Evolutionary conservation across 2,797 vertebrate genomes (phyloP).

Genomic region (Syngnathus rostellatus): DNA sequence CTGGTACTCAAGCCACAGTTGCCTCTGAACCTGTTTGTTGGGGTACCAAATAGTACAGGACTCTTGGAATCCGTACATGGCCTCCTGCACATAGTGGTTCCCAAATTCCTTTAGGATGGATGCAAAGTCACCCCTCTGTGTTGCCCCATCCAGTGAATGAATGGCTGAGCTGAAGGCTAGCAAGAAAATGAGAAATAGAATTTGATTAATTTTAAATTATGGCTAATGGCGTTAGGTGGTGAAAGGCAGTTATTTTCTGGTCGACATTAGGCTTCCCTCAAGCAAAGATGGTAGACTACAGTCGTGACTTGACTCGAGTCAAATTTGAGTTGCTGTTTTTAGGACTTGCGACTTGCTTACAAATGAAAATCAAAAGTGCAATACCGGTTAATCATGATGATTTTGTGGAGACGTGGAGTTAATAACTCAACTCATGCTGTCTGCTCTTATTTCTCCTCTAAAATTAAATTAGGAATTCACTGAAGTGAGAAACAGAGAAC

Average conservation of each 20-base stretch:
- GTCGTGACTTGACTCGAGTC: not conserved
- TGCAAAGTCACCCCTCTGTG: slow-evolving; percentile 83
- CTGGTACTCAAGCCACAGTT: slow-evolving; percentile 97
- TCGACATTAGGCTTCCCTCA: too few species aligned
- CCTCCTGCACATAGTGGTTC: slow-evolving; percentile 95
- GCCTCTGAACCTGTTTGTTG: slow-evolving; percentile 91
- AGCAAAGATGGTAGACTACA: too few species aligned
- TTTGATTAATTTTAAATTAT: not conserved
- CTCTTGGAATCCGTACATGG: slow-evolving; percentile 92
- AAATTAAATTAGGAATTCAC: slow-evolving; percentile 58
- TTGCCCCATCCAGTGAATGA: slow-evolving; percentile 91
- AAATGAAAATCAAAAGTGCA: slow-evolving; percentile 36
- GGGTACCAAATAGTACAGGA: slow-evolving; percentile 98
- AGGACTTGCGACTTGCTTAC: too few species aligned
- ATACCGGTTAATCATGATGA: slow-evolving; percentile 50
- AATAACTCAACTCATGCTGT: slow-evolving; percentile 48
- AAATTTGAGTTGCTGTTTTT: not conserved
- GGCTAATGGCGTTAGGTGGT: too few species aligned
- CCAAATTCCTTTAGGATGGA: slow-evolving; percentile 91
- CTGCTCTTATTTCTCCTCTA: slow-evolving; percentile 43
- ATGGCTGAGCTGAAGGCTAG: slow-evolving; percentile 88
- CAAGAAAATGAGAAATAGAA: not conserved
- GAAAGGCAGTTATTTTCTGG: too few species aligned
- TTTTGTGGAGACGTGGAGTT: slow-evolving; percentile 46
- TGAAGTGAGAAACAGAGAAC: slow-evolving; percentile 47